Percentiles rank a stretch among this genome's conserved stretches.
Conservation (phyloP, 2,888 invertebrate species). For the Stenurella melanura region DNA sequence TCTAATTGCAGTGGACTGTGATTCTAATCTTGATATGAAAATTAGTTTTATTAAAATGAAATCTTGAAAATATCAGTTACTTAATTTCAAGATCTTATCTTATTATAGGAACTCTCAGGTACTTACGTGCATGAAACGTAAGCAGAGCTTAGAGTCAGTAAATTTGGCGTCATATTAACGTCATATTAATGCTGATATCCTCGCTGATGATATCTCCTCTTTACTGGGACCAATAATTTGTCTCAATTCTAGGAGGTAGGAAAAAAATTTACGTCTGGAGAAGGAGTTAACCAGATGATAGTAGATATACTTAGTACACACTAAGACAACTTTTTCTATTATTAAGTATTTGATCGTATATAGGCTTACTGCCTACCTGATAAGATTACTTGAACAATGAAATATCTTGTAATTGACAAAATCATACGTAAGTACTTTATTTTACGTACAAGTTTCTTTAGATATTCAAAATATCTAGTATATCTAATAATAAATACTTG, state of each 20-base stretch:
- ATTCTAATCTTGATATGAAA: no score
- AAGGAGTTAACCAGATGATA: neutral
- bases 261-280: neutral
- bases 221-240: no score
- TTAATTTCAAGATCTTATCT: no score
- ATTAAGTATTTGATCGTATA: neutral
- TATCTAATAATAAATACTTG: neutral
- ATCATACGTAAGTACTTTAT: neutral
- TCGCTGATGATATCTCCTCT: neutral
- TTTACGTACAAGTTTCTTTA: neutral
- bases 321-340: neutral
- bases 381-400: neutral
- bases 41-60: no score
- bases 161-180: neutral
- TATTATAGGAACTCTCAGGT: neutral
- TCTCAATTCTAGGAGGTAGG: no score
- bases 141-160: neutral
- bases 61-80: no score
- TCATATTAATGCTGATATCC: neutral
- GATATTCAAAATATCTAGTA: neutral
- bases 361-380: neutral
- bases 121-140: neutral
- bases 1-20: no score
- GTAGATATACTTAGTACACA: neutral
- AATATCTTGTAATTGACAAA: neutral